phyloP scores from a whole-genome alignment of 2,888 invertebrate species.

The Netelia fuscicornis region DNA sequence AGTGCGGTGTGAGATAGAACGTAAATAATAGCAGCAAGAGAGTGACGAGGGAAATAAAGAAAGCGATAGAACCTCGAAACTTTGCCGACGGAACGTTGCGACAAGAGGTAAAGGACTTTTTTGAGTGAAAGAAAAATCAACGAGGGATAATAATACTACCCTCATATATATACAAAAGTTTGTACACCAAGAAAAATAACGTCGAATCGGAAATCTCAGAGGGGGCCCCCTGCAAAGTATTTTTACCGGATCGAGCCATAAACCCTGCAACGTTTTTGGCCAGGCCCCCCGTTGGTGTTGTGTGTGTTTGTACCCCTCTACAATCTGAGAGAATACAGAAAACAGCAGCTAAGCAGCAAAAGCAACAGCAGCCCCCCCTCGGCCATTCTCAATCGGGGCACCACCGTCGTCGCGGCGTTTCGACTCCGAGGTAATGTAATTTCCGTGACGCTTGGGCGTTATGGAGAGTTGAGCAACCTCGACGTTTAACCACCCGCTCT shows the following conservation, averaged over 20 bases:
- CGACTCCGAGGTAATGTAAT: slow-evolving; percentile 77
- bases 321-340: no score
- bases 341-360: no score
- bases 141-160: slow-evolving; percentile 12
- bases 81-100: not conserved
- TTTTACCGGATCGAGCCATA: not conserved
- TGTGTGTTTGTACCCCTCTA: not conserved
- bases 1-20: no score
- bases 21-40: no score
- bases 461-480: slow-evolving; percentile 80
- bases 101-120: not conserved
- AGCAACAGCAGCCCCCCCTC: not conserved
- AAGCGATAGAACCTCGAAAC: no score
- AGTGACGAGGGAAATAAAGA: no score
- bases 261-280: not conserved
- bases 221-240: slow-evolving; percentile 28
- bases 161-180: not conserved
- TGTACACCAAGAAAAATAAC: not conserved
- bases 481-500: slow-evolving; percentile 68
- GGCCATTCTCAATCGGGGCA: slow-evolving; percentile 6
- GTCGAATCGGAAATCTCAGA: slow-evolving; percentile 27
- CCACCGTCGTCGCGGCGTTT: slow-evolving; percentile 65
- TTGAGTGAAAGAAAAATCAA: slow-evolving; percentile 41
- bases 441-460: slow-evolving; percentile 73
- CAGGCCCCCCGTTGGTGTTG: not conserved